phyloP scores from a whole-genome alignment of 1,140 invertebrate species.

The Sitophilus oryzae region DNA sequence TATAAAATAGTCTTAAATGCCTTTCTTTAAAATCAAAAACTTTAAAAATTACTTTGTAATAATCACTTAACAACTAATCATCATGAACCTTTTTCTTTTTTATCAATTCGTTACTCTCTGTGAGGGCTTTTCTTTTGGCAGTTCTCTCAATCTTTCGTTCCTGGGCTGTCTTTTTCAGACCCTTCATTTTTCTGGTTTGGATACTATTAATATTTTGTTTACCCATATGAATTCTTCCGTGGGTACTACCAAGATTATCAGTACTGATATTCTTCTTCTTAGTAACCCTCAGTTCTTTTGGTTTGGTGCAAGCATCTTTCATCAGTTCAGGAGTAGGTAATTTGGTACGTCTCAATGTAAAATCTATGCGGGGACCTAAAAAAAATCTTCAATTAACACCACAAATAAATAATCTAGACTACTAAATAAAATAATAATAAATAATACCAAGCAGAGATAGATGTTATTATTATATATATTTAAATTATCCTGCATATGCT shows the following conservation, averaged over 20 bases:
- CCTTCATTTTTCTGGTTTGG: slow-evolving; percentile 93
- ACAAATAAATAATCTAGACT: too few relatives aligned
- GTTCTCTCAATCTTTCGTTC: slow-evolving; percentile 54
- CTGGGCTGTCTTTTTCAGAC: slow-evolving; percentile 67
- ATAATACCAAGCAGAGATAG: background rate
- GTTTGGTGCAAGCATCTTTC: slow-evolving; percentile 79
- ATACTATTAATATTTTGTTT: slow-evolving; percentile 80
- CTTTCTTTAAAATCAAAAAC: too few relatives aligned
- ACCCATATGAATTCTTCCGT: slow-evolving; percentile 89
- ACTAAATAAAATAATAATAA: too few relatives aligned
- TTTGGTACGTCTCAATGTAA: slow-evolving; percentile 76
- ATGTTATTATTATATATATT: background rate
- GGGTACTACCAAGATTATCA: slow-evolving; percentile 81
- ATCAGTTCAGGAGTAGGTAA: slow-evolving; percentile 87
- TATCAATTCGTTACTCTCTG: background rate
- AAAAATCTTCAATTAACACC: slow-evolving; percentile 10
- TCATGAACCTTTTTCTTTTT: slow-evolving; percentile 6
- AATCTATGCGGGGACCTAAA: slow-evolving; percentile 80
- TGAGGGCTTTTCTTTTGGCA: slow-evolving; percentile 14
- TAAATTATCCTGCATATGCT: too few relatives aligned
- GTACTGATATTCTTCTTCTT: slow-evolving; percentile 88
- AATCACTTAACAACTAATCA: too few relatives aligned
- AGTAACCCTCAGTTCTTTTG: slow-evolving; percentile 73
- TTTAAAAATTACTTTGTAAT: too few relatives aligned
- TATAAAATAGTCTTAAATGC: too few relatives aligned